phyloP scores from a whole-genome alignment of 2,797 vertebrate species.

The Typhlichthys eigenmanni region DNA sequence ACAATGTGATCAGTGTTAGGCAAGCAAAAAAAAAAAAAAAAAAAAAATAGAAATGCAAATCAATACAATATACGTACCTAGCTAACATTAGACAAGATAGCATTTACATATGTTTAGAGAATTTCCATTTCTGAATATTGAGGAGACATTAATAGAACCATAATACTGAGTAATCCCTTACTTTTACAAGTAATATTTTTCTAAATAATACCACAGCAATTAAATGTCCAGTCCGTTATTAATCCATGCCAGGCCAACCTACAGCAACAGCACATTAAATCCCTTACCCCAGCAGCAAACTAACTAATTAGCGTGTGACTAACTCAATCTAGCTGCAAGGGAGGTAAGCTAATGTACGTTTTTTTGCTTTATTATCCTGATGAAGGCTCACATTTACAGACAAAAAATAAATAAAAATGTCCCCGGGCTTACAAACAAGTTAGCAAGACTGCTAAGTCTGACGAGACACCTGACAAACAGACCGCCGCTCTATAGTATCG shows the following conservation, averaged over 20 bases:
- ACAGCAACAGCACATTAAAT: too few relatives aligned
- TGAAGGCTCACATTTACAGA: too few relatives aligned
- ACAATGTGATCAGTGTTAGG: slow-evolving; percentile 1
- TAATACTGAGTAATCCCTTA: slow-evolving; percentile 8
- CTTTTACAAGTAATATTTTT: slow-evolving; percentile 9
- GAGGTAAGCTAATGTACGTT: not conserved
- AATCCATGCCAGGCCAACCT: too few relatives aligned
- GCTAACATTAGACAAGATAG: too few relatives aligned
- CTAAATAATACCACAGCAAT: not conserved
- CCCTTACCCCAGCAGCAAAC: too few relatives aligned
- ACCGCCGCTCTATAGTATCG: slow-evolving; percentile 14
- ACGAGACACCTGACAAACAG: slow-evolving; percentile 13
- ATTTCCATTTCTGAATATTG: slow-evolving; percentile 11
- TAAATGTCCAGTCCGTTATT: too few relatives aligned
- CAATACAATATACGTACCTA: slow-evolving; percentile 1
- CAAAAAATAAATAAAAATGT: not conserved
- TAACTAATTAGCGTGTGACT: too few relatives aligned
- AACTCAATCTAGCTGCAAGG: not conserved
- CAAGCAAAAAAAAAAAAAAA: not conserved
- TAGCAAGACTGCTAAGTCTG: slow-evolving; percentile 3
- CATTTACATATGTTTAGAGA: not conserved
- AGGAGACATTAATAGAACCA: slow-evolving; percentile 19
- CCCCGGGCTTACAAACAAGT: not conserved
- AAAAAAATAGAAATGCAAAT: not conserved
- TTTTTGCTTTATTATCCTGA: too few relatives aligned